Base-by-base conservation (phyloP, 2,888 invertebrate genomes). In the Germaria angustata region DNA sequence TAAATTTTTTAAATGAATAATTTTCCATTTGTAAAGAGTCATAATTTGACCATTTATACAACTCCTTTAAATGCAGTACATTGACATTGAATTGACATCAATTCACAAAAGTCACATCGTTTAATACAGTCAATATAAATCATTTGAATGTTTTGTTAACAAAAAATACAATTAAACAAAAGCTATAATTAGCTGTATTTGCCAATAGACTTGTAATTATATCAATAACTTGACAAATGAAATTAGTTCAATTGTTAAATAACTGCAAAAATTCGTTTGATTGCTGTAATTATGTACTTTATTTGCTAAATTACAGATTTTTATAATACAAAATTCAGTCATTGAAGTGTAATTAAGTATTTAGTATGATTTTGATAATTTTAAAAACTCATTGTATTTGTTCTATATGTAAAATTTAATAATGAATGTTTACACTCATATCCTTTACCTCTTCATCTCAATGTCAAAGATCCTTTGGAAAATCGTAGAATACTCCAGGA, bases 221-320 rank as follows among this genome's bases (percentile, higher is more conserved):
- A 6, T 9, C 53, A 75, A 55, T 17, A 44, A 13, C 8, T 32
- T 55, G 53, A n/a, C 13, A 53, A 34, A 65, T 53, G 13, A 46
- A 75, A 66, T 65, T 57, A 17, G 17, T 24, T 75, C 36, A 55
- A 46, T 57, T 36, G 34, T 36, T 17, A 65, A 55, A 36, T 55
- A 13, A 65, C 44, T 36, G 36, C 34, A 65, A 44, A 65, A 20
- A 61, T 72, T 49, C 28, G 15, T 61, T 51, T 17, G 28, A 17
- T n/a, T 51, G 46, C 17, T 28, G 36, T n/a, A 24, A 36, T 44
- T 34, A 17, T 11, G 7, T 61, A 39, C 20, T 72, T 51, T 72
- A 61, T 61, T 61, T 61, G 39, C 28, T 8, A 51, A 51, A 73
- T 51, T 61, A 63, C n/a, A n/a, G n/a, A n/a, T 39, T 49, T 61